Evolutionary conservation across 1,140 invertebrate genomes (phyloP).

Genomic region (Stegodyphus mimosarum): DNA sequence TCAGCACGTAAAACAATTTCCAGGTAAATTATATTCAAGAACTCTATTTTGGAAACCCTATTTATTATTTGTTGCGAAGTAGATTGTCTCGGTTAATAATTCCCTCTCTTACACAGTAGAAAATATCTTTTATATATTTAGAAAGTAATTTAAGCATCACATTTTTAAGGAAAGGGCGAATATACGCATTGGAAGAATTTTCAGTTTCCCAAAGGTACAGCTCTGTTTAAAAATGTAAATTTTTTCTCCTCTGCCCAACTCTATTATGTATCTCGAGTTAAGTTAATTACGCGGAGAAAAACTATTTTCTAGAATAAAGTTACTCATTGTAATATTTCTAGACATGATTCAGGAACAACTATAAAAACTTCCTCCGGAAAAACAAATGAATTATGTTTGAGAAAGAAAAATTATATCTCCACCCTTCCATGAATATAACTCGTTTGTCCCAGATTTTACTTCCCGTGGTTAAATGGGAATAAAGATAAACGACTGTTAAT

Average conservation of each 20-base stretch:
- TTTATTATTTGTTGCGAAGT: too few species aligned
- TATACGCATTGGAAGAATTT: too few species aligned
- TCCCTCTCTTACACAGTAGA: too few species aligned
- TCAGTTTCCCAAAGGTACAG: background rate
- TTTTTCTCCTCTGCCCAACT: background rate
- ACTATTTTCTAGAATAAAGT: background rate
- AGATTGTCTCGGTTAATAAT: too few species aligned
- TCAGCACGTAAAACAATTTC: too few species aligned
- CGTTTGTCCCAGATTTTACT: slow-evolving; percentile 32
- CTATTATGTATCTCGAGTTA: background rate
- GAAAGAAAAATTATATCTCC: slow-evolving; percentile 28
- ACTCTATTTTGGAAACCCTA: too few species aligned
- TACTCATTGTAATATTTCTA: background rate
- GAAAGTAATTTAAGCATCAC: too few species aligned
- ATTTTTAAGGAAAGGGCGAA: too few species aligned
- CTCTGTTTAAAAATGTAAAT: background rate
- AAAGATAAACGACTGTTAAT: slow-evolving; percentile 34
- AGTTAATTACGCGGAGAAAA: background rate
- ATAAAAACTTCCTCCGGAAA: background rate
- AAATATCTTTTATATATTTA: too few species aligned
- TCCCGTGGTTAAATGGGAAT: slow-evolving; percentile 32
- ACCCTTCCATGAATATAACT: slow-evolving; percentile 17
- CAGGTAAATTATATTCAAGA: too few species aligned
- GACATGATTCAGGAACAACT: background rate
- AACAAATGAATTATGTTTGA: slow-evolving; percentile 17